phyloP scores from a whole-genome alignment of 2,113 vertebrate genomes.

The Callionymus lyra region DNA sequence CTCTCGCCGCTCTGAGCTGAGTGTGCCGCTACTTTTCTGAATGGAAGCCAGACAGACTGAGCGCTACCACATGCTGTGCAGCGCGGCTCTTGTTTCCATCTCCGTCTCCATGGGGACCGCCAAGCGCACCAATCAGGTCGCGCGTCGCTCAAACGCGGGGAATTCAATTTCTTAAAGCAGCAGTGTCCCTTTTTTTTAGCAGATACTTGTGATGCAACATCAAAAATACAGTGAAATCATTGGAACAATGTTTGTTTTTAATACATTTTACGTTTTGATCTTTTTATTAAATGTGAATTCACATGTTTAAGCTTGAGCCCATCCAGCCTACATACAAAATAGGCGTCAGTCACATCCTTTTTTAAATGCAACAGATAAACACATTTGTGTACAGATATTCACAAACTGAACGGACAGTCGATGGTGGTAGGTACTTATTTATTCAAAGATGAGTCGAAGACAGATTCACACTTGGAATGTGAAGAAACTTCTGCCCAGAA shows the following conservation, averaged over 20 bases:
- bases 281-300: slow-evolving; percentile 66
- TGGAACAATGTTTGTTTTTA: slow-evolving; percentile 41
- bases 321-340: slow-evolving; percentile 58
- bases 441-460: slow-evolving; percentile 76
- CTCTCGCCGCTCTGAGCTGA: slow-evolving; percentile 18
- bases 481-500: slow-evolving; percentile 68
- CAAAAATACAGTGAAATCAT: slow-evolving; percentile 34
- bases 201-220: slow-evolving; percentile 1
- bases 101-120: slow-evolving; percentile 58
- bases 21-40: slow-evolving; percentile 51
- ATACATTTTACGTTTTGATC: slow-evolving; percentile 36
- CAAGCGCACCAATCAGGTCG: slow-evolving; percentile 59
- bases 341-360: slow-evolving; percentile 61
- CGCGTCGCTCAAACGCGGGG: slow-evolving; percentile 45
- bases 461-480: slow-evolving; percentile 73
- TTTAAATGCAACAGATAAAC: slow-evolving; percentile 51
- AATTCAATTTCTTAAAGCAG: slow-evolving; percentile 73
- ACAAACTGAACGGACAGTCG: slow-evolving; percentile 69
- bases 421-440: slow-evolving; percentile 76
- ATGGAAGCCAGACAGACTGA: slow-evolving; percentile 52
- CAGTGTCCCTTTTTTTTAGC: slow-evolving; percentile 26
- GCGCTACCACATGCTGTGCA: slow-evolving; percentile 51
- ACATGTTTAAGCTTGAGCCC: slow-evolving; percentile 59
- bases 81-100: slow-evolving; percentile 57
- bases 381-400: slow-evolving; percentile 63